Evolutionary conservation across 2,113 vertebrate genomes (phyloP), one percentile per base, ranked within the genome.

Genomic region (Silurus meridionalis): DNA sequence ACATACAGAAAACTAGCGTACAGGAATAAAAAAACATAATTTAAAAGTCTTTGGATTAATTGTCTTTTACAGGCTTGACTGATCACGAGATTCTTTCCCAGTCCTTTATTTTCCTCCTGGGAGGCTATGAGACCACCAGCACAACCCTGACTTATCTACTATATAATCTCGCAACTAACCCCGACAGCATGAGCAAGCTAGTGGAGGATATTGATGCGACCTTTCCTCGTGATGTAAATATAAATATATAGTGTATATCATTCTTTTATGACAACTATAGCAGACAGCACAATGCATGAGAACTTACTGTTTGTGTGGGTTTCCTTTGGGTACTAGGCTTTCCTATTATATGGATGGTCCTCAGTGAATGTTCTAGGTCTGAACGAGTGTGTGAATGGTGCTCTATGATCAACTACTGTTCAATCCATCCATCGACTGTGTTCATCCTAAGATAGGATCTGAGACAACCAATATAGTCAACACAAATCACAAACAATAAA

Each of bases 71-170:
- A 97, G 96, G 93, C 50, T 91, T 97, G 75, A 96, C 55, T 4
- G 96, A 97, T 85, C 92, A 94, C 11, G 96, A 97, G 91, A 93
- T 97, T 87, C 92, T 96, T 57, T 95, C 96, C 23, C 96, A 97
- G 77, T 91, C 95, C 9, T 90, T 97, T 84, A 50, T 92, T 55
- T 97, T 97, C 85, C 89, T 97, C 82, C 90, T 96, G 71, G 96
- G 94, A 74, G 97, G 96, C 7, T 97, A 96, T 28, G 96, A 97
- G 85, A 96, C 96, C 60, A 96, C 74, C 67, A 96, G 96, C 91
- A 93, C 83, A 77, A 89, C 95, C 15, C 92, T 97, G 46, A 88
- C 80, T 80, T 96, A 92, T 92, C 11, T 96, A 48, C 87, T 95
- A 0, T 95, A 96, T 84, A 95, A 94, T 86, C 89, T 97, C 84